Base-by-base conservation (phyloP, 2,113 vertebrate genomes). In the Eudyptes chrysolophus region DNA sequence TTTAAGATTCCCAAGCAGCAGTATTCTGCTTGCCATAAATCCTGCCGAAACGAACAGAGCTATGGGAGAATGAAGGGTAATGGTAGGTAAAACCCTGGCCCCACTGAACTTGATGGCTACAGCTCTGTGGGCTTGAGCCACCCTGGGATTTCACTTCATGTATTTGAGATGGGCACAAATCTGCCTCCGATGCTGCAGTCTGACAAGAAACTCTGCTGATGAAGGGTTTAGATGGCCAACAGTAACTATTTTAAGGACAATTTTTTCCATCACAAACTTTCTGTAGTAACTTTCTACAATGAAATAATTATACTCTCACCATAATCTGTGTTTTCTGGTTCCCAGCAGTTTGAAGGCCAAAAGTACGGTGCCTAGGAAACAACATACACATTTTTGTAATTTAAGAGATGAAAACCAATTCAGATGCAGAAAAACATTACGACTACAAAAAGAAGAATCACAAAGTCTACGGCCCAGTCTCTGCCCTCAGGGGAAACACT, bases 311-410 rank as follows among this genome's bases (percentile, higher is more conserved):
- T 16, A 64, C 26, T 91, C 99, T 99, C 97, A 99, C 99, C 99
- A 46, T 99, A 99, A 97, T 99, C 99, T 36, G 99, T 99, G 97
- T 99, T 99, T 97, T 99, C 99, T 34, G 99, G 99, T 97, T 99
- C 99, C 99, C 99, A 99, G 97, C 99, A 99, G 97, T 99, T 99
- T 58, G 99, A 99, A 97, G 99, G 99, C 99, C 99, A 99, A 96
- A 99, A 99, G 95, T 99, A 99, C 1, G 99, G 99, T 97, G 99
- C 99, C 99, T 99, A 97, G 65, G 92, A 96, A 97, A 98, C 90
- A 98, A 88, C 81, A 91, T 58, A 72, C 0, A 25, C 13, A 65
- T 54, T 91, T 95, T 86, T 87, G 16, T 49, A 65, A 80, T 58
- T 57, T 71, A 65, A 75, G 78, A 87, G 16, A 69, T 27, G 3